phyloP scores from a whole-genome alignment of 2,888 invertebrate species.

The Drosophila neoperkinsi region DNA sequence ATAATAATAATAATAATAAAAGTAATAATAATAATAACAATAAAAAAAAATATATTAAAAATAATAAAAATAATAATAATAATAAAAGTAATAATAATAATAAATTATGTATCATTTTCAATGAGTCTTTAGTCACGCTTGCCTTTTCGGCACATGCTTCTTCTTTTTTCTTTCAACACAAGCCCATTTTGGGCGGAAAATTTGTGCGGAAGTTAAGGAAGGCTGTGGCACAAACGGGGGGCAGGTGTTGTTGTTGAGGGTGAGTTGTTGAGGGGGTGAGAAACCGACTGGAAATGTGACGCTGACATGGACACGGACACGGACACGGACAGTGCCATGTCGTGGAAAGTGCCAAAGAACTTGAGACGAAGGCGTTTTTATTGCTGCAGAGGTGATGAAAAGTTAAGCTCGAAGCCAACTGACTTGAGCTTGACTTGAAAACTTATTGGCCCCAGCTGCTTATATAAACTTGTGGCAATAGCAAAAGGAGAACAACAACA shows the following conservation, averaged over 20 bases:
- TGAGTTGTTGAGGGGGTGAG: neutral
- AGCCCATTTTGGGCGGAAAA: conserved; percentile 34
- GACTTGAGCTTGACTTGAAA: conserved; percentile 40
- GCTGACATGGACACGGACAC: conserved; percentile 27
- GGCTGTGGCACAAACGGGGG: neutral
- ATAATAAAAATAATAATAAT: too few relatives aligned
- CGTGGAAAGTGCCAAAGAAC: conserved; percentile 43
- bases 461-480: conserved; percentile 49
- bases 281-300: conserved; percentile 12
- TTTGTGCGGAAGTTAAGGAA: conserved; percentile 21
- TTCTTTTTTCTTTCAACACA: conserved; percentile 1
- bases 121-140: neutral
- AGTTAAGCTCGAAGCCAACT: conserved; percentile 40
- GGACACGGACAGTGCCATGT: conserved; percentile 24
- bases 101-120: neutral
- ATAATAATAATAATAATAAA: too few relatives aligned
- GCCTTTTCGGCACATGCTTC: neutral
- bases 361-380: conserved; percentile 33
- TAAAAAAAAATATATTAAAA: too few relatives aligned
- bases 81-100: too few relatives aligned
- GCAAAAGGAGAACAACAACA: conserved; percentile 8
- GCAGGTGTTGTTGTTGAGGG: neutral
- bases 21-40: too few relatives aligned
- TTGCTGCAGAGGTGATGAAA: conserved; percentile 42
- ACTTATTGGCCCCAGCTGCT: conserved; percentile 52